Evolutionary conservation across 1,140 invertebrate species (phyloP), one percentile per base, ranked within the genome.

Genomic region (Drosophila grimshawi): DNA sequence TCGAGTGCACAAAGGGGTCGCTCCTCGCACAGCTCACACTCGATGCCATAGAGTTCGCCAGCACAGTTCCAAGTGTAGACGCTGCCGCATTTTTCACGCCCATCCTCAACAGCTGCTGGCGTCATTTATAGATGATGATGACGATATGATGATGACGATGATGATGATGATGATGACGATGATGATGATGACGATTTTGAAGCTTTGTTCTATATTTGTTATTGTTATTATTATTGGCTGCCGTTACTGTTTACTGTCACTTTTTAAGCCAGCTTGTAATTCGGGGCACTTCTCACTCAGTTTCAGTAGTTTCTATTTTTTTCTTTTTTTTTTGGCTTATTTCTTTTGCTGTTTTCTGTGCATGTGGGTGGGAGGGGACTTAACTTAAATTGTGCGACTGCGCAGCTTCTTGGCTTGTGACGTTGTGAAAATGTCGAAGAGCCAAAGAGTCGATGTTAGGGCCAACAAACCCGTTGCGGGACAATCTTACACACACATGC

Each of bases 21-120:
- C 56, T 91, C 90, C 46, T 88, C 90, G 73, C 90, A 91, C 19
- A 91, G 65, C 37, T 70, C 73, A 51, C 90, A 91, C 74, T 90
- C 90, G 60, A 91, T 79, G 32, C 73, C 82, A 56, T 91, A 91
- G 4, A 90, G 73, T 48, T 91, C 82, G 7, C 86, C 86, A 27
- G 81, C 82, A 64, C 82, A 90, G 45, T 90, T 77, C 90, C 86
- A 91, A 41, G 90, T 85, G 60, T 82, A 91, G 3, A 91, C 77
- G 5, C 75, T 86, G 55, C 90, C 90, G 53, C 86, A 91, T 53
- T 62, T 69, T 30, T 83, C 65, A 6, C 80, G 86, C 65, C 68
- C 43, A 52, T 74, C 51, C 57, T 68, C 71, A n/a, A 10, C 30
- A 33, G 11, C 39, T 35, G 51, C 30, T 56, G 67, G 29, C 30